A percentile compares a stretch with the other conserved stretches of the same genome.
phyloP scores from a whole-genome alignment of 1,140 invertebrate species.

The Conus betulinus region DNA sequence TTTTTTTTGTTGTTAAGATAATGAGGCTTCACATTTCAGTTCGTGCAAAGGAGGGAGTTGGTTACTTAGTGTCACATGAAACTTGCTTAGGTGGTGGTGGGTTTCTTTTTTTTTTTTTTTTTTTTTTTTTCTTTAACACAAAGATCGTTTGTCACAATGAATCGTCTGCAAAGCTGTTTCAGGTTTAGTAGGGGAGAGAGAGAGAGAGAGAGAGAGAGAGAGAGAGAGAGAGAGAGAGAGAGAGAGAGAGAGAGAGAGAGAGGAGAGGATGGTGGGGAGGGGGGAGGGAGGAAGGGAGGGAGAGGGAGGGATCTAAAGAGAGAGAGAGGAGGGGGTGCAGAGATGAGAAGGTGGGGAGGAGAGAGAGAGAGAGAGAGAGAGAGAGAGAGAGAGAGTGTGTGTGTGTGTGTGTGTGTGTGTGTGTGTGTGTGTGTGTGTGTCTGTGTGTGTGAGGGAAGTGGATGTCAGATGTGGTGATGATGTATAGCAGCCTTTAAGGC shows the following conservation, averaged over 20 bases:
- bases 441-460: background rate
- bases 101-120: no score
- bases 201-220: conserved; percentile 9
- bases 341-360: background rate
- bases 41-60: no score
- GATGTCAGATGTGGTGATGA: no score
- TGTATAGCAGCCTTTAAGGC: background rate
- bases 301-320: background rate
- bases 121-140: no score
- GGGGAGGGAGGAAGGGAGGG: background rate
- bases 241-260: background rate
- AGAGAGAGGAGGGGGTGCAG: background rate
- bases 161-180: background rate
- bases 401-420: background rate
- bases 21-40: no score
- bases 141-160: background rate
- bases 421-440: background rate
- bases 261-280: no score
- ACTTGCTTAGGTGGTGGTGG: no score
- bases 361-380: background rate
- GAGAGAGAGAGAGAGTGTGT: background rate
- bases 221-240: background rate
- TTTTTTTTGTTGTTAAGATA: no score
- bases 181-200: background rate
- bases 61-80: no score